These are phyloP conservation scores for Atherinosoma microstoma DNA, from an alignment of 2,797 vertebrate genomes.

Conservation along the genomic window DNA sequence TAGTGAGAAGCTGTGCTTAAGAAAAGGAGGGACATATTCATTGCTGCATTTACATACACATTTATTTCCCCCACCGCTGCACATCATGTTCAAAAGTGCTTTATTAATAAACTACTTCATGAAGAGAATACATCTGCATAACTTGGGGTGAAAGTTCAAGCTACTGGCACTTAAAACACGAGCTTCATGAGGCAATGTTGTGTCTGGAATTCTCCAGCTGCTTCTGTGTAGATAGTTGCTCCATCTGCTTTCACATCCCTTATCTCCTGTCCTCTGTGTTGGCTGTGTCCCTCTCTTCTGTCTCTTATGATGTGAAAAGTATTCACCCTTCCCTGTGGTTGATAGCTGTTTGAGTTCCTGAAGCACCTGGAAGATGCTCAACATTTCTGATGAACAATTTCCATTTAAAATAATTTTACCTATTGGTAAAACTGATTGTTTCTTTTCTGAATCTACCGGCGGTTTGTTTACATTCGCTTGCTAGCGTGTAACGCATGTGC, in stretches of 20 bases:
- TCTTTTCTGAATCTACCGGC: no score
- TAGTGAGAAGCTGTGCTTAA: constrained; percentile 45
- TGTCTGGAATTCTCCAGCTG: background rate
- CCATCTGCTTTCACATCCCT: background rate
- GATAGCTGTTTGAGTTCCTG: background rate
- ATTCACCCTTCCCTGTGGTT: background rate
- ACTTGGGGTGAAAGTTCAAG: no score
- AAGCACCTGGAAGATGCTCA: background rate
- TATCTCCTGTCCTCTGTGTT: background rate
- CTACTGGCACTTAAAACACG: background rate
- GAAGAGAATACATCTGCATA: background rate
- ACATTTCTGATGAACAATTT: background rate
- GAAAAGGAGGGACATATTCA: constrained; percentile 2
- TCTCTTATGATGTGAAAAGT: background rate
- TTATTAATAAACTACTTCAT: background rate
- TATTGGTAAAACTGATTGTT: no score
- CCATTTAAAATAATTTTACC: no score
- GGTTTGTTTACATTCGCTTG: no score
- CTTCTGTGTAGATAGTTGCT: constrained; percentile 1
- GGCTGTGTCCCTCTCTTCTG: background rate
- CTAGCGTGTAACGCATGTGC: no score
- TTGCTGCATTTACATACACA: background rate
- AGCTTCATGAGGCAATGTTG: background rate
- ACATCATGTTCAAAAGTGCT: background rate
- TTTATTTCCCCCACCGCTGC: background rate